Evolutionary conservation across 2,888 invertebrate species (phyloP).

Genomic region (Apamea crenata): DNA sequence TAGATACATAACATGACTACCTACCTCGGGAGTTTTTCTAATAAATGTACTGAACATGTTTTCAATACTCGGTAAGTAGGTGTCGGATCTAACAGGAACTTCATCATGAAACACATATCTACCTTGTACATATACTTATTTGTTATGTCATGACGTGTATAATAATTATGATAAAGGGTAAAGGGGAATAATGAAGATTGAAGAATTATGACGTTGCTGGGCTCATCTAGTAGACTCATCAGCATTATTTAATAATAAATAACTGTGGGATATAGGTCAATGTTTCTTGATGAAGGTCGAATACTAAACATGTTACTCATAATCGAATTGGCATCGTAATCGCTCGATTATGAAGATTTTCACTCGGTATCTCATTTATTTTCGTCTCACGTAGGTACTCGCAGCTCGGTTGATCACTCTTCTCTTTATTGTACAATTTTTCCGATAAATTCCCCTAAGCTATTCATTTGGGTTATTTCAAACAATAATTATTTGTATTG

Average conservation of each 20-base stretch:
- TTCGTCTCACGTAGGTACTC: conserved; percentile 44
- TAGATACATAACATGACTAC: not conserved
- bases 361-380: conserved; percentile 28
- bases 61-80: not conserved
- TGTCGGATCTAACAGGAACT: not conserved
- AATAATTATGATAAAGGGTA: not conserved
- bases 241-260: conserved; percentile 1
- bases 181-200: not conserved
- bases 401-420: conserved; percentile 23
- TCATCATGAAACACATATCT: not conserved
- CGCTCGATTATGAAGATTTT: conserved; percentile 36
- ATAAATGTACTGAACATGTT: conserved; percentile 4
- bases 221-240: not conserved
- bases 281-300: conserved; percentile 1
- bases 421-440: conserved; percentile 21
- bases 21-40: not conserved
- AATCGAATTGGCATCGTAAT: conserved; percentile 32
- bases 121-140: not conserved
- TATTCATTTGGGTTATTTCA: conserved; percentile 15
- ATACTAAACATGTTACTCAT: conserved; percentile 9
- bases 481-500: conserved; percentile 29
- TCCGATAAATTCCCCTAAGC: conserved; percentile 22
- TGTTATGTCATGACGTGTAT: too few species aligned
- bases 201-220: not conserved
- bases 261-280: not conserved